These are phyloP conservation scores for Petrolisthes manimaculis DNA, from an alignment of 2,888 invertebrate genomes.

Conservation along the genomic window DNA sequence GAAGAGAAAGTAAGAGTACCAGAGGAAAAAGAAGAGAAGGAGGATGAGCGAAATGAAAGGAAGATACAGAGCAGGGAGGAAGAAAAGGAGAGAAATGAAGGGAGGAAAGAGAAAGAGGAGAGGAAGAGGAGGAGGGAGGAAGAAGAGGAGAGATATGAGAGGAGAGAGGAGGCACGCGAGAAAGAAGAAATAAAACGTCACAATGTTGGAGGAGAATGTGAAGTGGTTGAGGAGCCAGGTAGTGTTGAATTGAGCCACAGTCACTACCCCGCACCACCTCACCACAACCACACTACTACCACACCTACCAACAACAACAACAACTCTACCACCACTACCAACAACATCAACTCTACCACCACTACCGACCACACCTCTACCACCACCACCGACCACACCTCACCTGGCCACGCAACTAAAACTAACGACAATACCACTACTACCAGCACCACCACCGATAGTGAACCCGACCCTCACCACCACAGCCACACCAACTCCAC, in stretches of 20 bases:
- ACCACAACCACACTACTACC: not conserved
- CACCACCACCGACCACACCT: not conserved
- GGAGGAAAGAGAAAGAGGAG: not conserved
- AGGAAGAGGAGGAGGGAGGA: not conserved
- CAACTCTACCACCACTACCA: not conserved
- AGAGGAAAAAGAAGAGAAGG: not conserved
- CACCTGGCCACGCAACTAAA: not conserved
- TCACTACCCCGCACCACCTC: not conserved
- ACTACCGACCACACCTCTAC: not conserved
- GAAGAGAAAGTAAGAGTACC: not conserved
- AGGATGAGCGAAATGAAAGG: not conserved
- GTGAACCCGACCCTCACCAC: not conserved
- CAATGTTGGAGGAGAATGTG: not conserved
- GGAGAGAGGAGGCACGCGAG: not conserved
- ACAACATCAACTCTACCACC: not conserved
- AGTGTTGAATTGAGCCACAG: too few relatives aligned
- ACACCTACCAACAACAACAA: not conserved
- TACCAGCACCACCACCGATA: not conserved
- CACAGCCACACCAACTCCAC: not conserved
- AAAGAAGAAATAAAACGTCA: not conserved
- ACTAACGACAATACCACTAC: not conserved
- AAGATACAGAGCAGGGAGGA: constrained; percentile 8
- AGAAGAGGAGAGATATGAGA: not conserved
- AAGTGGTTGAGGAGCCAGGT: not conserved
- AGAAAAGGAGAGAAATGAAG: constrained; percentile 17